Evolutionary conservation across 2,797 vertebrate genomes (phyloP), one percentile per base, ranked within the genome.

Genomic region (Tokudaia tokunoshimensis): DNA sequence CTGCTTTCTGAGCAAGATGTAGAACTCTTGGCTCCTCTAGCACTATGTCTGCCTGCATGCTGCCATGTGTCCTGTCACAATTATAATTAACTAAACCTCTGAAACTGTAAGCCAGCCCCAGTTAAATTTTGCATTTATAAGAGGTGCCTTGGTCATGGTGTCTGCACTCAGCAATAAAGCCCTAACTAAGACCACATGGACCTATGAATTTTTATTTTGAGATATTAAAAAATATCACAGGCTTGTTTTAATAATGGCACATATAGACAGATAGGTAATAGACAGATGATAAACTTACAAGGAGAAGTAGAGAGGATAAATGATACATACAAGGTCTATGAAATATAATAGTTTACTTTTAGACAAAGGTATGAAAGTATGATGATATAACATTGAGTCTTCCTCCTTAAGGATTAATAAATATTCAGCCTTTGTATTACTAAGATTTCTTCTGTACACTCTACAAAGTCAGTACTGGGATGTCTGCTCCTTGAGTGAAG

Each of bases 201-300:
- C 37, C 29, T 79, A 0, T 85, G 57, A 88, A 20, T 61, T 37
- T 86, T 92, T 78, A 61, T 95, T 96, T 72, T 95, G 12, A 97
- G 15, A 89, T 55, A 59, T 79, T 92, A 55, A 91, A 89, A 89
- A 92, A 90, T 6, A 52, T 41, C 75, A 93, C 34, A 74, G 44
- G 34, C 93, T 1, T 85, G 76, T 93, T 95, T 92, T 19, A 70
- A 80, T 26, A 34, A 15, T 24, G 34, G 34, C 14, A 47, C 50
- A 31, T 10, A 26, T 11, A 50, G 31, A 47, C 17, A 80, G 8
- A 65, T 6, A 37, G 29, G 4, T 70, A 19, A 34, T 44, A 50
- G 31, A 75, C 11, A 59, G 12, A 67, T n/a, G 2, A 80, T 67
- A 52, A 15, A 41, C 3, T 26, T 63, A 20, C 6, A 57, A 55